These are phyloP conservation scores for Vanessa atalanta DNA, from an alignment of 1,140 invertebrate species.

Conservation along the genomic window DNA sequence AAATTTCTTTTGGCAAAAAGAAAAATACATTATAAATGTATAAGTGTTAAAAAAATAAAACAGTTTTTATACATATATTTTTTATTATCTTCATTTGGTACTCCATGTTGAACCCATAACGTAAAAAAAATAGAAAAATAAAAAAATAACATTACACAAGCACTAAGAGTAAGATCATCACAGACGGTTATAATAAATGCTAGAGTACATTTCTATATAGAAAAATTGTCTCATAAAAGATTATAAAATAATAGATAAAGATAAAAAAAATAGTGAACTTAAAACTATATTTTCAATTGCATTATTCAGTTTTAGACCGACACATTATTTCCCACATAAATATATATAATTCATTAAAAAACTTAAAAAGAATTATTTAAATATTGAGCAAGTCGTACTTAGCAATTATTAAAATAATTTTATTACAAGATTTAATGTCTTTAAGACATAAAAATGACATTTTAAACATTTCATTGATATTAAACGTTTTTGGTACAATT, in stretches of 20 bases:
- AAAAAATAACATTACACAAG: slow-evolving; percentile 21
- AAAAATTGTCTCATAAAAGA: slow-evolving; percentile 22
- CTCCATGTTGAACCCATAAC: slow-evolving; percentile 25
- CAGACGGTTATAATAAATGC: slow-evolving; percentile 38
- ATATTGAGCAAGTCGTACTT: too few species aligned
- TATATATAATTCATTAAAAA: not conserved
- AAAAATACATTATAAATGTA: too few species aligned
- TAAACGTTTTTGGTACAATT: too few species aligned
- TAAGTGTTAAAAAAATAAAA: slow-evolving; percentile 1
- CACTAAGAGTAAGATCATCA: slow-evolving; percentile 29
- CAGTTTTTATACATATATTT: not conserved
- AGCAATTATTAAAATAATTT: too few species aligned
- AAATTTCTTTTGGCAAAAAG: too few species aligned
- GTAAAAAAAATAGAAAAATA: slow-evolving; percentile 20
- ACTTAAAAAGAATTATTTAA: not conserved
- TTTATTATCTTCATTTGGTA: slow-evolving; percentile 16
- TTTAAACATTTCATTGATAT: too few species aligned
- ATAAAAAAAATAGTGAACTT: not conserved
- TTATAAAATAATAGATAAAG: not conserved
- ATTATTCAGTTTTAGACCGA: not conserved
- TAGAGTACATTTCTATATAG: slow-evolving; percentile 24
- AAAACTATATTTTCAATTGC: not conserved
- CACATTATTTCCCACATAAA: not conserved
- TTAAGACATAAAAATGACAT: too few species aligned
- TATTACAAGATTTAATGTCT: too few species aligned